Evolutionary conservation across 2,113 vertebrate genomes (phyloP).

Genomic region (Sinocyclocheilus maitianheensis): DNA sequence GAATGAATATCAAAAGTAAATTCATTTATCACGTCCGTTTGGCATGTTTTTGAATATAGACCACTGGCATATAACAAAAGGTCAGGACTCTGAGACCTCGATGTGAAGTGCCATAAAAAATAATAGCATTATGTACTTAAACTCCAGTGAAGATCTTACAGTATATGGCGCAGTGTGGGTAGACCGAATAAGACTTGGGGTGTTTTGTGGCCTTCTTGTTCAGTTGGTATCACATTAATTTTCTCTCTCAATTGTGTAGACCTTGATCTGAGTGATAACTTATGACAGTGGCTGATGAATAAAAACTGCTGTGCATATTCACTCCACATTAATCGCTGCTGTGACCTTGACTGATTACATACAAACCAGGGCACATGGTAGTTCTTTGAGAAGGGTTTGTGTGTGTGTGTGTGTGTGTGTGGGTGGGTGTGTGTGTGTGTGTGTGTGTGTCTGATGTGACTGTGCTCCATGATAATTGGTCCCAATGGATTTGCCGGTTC

Average conservation of each 20-base stretch:
- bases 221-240: slow-evolving; percentile 7
- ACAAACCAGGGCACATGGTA: background rate
- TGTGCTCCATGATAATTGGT: slow-evolving; percentile 52
- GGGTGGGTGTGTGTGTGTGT: slow-evolving; percentile 29
- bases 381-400: slow-evolving; percentile 14
- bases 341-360: slow-evolving; percentile 41
- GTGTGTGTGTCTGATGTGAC: slow-evolving; percentile 46
- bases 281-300: slow-evolving; percentile 28
- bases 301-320: slow-evolving; percentile 28
- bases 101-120: slow-evolving; percentile 4
- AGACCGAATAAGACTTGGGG: slow-evolving; percentile 13
- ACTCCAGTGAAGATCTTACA: background rate
- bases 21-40: background rate
- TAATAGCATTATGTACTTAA: slow-evolving; percentile 10
- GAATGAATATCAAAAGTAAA: slow-evolving; percentile 6
- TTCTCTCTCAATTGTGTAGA: slow-evolving; percentile 36
- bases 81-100: background rate
- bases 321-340: slow-evolving; percentile 1
- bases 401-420: too few species aligned
- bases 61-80: background rate
- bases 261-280: slow-evolving; percentile 33
- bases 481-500: slow-evolving; percentile 38
- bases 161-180: background rate
- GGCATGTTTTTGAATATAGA: background rate
- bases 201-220: slow-evolving; percentile 2